These are phyloP conservation scores for Enteromius argenteus DNA, from an alignment of 2,797 vertebrate species.

Conservation along the genomic window DNA sequence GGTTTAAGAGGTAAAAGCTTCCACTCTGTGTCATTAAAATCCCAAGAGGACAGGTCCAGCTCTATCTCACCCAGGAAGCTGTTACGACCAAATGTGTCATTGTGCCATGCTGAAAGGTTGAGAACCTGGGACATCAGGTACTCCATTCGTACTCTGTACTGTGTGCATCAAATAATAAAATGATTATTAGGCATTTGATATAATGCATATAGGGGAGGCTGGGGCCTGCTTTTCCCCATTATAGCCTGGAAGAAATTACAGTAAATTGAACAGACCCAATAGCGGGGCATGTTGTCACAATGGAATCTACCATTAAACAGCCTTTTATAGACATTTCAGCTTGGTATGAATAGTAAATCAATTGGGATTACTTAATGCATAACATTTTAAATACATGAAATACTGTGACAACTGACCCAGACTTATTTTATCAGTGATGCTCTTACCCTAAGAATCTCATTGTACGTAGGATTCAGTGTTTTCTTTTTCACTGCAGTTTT, in stretches of 20 bases:
- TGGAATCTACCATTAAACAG: not conserved
- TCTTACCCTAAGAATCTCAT: conserved; percentile 94
- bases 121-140: conserved; percentile 86
- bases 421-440: not conserved
- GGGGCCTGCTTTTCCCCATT: not conserved
- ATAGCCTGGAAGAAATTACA: not conserved
- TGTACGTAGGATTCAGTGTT: conserved; percentile 91
- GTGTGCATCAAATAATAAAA: conserved; percentile 37
- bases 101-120: conserved; percentile 96
- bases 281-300: not conserved
- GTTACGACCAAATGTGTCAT: conserved; percentile 94
- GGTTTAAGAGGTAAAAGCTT: conserved; percentile 88
- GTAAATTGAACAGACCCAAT: not conserved
- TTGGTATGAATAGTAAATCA: not conserved
- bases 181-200: not conserved
- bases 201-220: not conserved
- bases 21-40: conserved; percentile 89
- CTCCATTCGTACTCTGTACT: conserved; percentile 92
- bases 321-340: not conserved
- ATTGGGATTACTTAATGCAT: not conserved
- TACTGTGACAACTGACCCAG: not conserved
- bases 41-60: conserved; percentile 90
- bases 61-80: conserved; percentile 96
- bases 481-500: conserved; percentile 96
- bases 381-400: not conserved